Evolutionary conservation across 37 sponge, comb jelly and placozoan genomes (phyloP).

Genomic region (Petrosia ficiformis): DNA sequence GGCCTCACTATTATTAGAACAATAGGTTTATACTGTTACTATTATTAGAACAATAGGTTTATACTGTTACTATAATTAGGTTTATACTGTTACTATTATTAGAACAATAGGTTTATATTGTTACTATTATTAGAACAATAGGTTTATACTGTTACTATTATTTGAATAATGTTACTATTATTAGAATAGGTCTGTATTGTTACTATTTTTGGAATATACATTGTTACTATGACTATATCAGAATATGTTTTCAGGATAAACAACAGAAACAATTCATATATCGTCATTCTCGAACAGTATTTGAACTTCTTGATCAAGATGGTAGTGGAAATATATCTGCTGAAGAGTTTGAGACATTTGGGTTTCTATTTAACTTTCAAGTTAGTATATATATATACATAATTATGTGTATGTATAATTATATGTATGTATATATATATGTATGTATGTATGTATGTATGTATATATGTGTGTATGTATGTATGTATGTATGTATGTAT

Average conservation of each 20-base stretch:
- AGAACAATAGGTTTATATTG: no score
- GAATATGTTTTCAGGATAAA: conserved; percentile 57
- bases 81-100: no score
- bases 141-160: no score
- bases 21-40: no score
- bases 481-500: neutral
- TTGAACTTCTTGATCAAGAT: conserved; percentile 91
- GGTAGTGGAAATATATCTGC: conserved; percentile 73
- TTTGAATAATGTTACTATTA: no score
- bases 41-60: no score
- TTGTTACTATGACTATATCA: neutral
- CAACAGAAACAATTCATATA: conserved; percentile 88
- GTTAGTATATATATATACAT: neutral
- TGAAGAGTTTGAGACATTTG: conserved; percentile 83
- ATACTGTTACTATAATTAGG: no score
- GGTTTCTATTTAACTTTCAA: conserved; percentile 90
- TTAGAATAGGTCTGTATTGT: no score
- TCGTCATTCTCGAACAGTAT: conserved; percentile 85
- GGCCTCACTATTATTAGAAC: no score
- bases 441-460: neutral
- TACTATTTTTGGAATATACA: neutral
- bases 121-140: no score
- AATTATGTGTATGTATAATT: no score
- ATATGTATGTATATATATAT: neutral
- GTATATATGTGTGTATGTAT: neutral